These are phyloP conservation scores for Hypselothyrea guttata DNA, from an alignment of 2,888 invertebrate species.

Conservation along the genomic window DNA sequence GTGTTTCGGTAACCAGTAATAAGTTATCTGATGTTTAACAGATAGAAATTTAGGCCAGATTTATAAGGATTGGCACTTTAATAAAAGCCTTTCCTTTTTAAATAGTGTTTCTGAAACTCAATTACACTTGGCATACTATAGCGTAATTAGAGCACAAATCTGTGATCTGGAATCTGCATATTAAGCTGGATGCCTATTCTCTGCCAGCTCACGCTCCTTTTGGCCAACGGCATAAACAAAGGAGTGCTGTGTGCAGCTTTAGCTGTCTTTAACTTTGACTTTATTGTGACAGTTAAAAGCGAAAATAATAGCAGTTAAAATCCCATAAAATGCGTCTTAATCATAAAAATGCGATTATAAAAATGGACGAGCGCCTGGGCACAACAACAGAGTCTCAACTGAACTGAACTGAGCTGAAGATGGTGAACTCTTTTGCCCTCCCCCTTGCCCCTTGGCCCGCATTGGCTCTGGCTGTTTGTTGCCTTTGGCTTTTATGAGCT, in stretches of 20 bases:
- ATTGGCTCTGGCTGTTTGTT: constrained; percentile 46
- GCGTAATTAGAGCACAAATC: constrained; percentile 29
- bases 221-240: constrained; percentile 61
- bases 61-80: too few relatives aligned
- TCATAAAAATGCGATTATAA: constrained; percentile 79
- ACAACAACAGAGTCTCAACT: constrained; percentile 7
- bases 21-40: too few relatives aligned
- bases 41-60: too few relatives aligned
- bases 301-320: constrained; percentile 78
- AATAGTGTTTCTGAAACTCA: too few relatives aligned
- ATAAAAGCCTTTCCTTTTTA: too few relatives aligned
- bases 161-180: constrained; percentile 51
- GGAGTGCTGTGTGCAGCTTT: constrained; percentile 59
- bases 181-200: constrained; percentile 42
- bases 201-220: background rate
- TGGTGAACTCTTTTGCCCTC: constrained; percentile 17
- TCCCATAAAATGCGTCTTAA: constrained; percentile 79
- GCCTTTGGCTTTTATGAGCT: constrained; percentile 68
- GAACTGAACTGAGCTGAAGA: constrained; percentile 7
- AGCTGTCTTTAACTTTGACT: constrained; percentile 75
- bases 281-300: constrained; percentile 78
- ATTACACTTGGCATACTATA: background rate
- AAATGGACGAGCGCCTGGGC: constrained; percentile 58
- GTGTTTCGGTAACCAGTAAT: too few relatives aligned
- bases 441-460: background rate